A percentile compares a stretch with the other conserved stretches of the same genome.
These are phyloP conservation scores for Chymomyza costata DNA, from an alignment of 1,140 invertebrate species.

Conservation along the genomic window DNA sequence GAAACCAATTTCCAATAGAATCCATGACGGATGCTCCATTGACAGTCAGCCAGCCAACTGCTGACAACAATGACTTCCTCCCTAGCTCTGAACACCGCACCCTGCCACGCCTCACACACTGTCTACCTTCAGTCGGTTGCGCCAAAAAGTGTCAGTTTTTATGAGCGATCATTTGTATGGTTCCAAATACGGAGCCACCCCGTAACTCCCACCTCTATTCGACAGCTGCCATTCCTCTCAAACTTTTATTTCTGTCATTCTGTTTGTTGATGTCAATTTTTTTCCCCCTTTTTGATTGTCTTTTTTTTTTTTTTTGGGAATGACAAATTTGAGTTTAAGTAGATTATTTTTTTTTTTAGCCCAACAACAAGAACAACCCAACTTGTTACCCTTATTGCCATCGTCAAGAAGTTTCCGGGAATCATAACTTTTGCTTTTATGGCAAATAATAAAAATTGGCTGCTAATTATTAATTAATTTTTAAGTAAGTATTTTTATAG, in stretches of 20 bases:
- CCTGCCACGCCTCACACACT: neutral
- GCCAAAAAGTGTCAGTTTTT: constrained; percentile 68
- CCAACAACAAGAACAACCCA: too few species aligned
- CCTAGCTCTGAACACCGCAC: neutral
- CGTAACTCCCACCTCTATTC: constrained; percentile 28
- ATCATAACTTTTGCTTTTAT: neutral
- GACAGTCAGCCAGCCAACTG: constrained; percentile 27
- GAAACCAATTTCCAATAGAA: constrained; percentile 67
- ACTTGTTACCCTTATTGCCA: constrained; percentile 1
- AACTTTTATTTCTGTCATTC: constrained; percentile 45
- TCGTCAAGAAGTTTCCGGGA: neutral
- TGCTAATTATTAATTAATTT: constrained; percentile 65
- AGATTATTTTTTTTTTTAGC: constrained; percentile 67
- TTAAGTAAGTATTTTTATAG: too few species aligned
- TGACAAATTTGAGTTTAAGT: constrained; percentile 70
- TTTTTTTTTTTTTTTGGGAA: constrained; percentile 19
- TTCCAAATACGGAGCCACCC: constrained; percentile 7
- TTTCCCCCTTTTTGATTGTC: constrained; percentile 12
- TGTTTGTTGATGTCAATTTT: constrained; percentile 38
- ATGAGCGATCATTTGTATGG: constrained; percentile 65
- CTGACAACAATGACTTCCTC: constrained; percentile 1
- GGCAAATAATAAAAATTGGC: too few species aligned
- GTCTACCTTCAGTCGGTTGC: constrained; percentile 25
- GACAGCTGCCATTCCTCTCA: neutral
- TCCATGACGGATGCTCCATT: constrained; percentile 57